Evolutionary conservation across 2,113 vertebrate genomes (phyloP).

Genomic region (Caranx ignobilis): DNA sequence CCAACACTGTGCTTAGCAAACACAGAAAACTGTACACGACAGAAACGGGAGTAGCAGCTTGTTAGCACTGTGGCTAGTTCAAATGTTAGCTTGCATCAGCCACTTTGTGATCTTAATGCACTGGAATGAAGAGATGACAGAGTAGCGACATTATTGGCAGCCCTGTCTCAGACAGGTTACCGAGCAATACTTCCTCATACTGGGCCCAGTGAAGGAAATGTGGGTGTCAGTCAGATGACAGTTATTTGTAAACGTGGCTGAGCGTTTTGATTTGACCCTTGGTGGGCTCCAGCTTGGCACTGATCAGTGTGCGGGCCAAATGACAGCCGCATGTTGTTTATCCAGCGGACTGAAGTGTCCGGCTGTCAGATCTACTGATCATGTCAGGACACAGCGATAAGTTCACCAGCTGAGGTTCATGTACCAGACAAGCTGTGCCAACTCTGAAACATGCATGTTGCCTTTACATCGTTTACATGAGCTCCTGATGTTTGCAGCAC

Average conservation of each 20-base stretch:
- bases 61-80: conserved; percentile 11
- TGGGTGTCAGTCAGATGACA: conserved; percentile 7
- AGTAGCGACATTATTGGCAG: background rate
- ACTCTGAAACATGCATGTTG: conserved; percentile 23
- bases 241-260: conserved; percentile 61
- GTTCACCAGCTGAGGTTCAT: conserved; percentile 16
- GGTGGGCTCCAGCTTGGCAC: conserved; percentile 1
- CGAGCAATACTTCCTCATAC: conserved; percentile 23
- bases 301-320: background rate
- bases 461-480: conserved; percentile 18
- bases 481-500: background rate
- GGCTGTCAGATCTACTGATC: conserved; percentile 36
- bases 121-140: conserved; percentile 8
- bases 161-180: background rate
- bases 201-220: conserved; percentile 1
- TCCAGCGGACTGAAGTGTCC: conserved; percentile 16
- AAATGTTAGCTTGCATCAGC: background rate
- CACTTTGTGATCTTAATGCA: background rate
- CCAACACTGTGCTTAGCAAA: conserved; percentile 9
- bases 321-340: conserved; percentile 33
- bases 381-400: conserved; percentile 27
- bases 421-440: conserved; percentile 39
- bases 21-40: background rate
- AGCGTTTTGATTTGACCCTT: conserved; percentile 37
- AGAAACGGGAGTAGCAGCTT: background rate